These are phyloP conservation scores for Sceliomorpha sp. DNA, from an alignment of 2,888 invertebrate genomes.

Conservation along the genomic window DNA sequence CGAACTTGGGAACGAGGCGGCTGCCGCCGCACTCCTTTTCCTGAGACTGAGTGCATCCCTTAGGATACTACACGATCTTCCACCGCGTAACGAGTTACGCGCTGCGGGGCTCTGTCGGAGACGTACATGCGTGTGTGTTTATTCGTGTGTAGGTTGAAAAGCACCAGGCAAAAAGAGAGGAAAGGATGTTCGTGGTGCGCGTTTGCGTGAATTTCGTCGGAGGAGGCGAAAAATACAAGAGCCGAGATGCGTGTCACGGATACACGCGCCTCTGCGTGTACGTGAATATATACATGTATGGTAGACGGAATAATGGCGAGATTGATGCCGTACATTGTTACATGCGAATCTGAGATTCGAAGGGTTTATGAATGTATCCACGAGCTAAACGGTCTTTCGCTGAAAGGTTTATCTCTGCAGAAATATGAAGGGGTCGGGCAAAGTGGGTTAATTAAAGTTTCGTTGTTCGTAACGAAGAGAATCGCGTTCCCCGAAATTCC, in stretches of 20 bases:
- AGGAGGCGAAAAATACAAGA: conserved; percentile 34
- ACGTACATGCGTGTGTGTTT: conserved; percentile 33
- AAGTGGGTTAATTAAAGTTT: too few relatives aligned
- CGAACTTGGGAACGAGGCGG: conserved; percentile 50
- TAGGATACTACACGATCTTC: conserved; percentile 59
- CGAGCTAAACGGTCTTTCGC: background rate
- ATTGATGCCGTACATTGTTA: conserved; percentile 28
- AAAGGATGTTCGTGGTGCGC: background rate
- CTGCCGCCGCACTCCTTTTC: conserved; percentile 51
- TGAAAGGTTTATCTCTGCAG: too few relatives aligned
- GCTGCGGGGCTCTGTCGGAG: conserved; percentile 40
- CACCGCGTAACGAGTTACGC: conserved; percentile 53
- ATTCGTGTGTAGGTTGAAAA: conserved; percentile 15
- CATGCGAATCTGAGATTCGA: conserved; percentile 11
- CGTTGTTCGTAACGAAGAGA: too few relatives aligned
- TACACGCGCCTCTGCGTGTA: too few relatives aligned
- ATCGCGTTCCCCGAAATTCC: too few relatives aligned
- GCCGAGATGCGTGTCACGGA: conserved; percentile 24
- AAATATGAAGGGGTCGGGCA: too few relatives aligned
- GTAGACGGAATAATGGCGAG: conserved; percentile 30
- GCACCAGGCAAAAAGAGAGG: conserved; percentile 15
- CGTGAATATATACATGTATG: conserved; percentile 13
- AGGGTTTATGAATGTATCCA: conserved; percentile 2
- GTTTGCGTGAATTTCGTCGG: conserved; percentile 24
- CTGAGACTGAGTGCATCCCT: conserved; percentile 65